A percentile compares a stretch with the other conserved stretches of the same genome.
These are phyloP conservation scores for Aphelenchoides fujianensis DNA, from an alignment of 1,140 invertebrate genomes.

Conservation along the genomic window DNA sequence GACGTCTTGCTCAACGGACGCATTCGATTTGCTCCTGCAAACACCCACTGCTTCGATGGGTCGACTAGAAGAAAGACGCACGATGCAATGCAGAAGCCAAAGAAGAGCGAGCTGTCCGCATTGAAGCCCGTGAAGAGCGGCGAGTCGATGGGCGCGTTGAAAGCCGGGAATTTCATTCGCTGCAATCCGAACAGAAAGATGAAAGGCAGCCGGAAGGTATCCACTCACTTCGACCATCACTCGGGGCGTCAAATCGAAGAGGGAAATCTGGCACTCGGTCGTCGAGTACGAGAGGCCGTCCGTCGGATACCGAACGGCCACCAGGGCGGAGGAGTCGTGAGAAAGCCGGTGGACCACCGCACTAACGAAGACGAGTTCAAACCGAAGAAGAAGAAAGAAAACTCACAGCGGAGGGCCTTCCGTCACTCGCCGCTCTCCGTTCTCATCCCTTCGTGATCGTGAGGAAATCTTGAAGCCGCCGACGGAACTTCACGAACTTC, in stretches of 20 bases:
- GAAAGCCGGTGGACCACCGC: not conserved
- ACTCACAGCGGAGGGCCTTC: too few species aligned
- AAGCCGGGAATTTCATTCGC: constrained; percentile 1
- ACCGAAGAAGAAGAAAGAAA: too few species aligned
- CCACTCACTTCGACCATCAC: not conserved
- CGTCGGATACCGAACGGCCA: not conserved
- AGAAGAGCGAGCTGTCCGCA: not conserved
- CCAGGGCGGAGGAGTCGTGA: not conserved
- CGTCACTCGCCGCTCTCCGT: not conserved
- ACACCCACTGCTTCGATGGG: too few species aligned
- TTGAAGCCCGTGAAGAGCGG: not conserved
- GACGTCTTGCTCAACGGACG: too few species aligned
- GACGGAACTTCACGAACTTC: not conserved
- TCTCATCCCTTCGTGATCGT: not conserved
- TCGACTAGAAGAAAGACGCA: too few species aligned
- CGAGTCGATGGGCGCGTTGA: too few species aligned
- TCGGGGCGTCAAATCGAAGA: not conserved
- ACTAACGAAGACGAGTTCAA: constrained; percentile 1
- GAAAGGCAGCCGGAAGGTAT: not conserved
- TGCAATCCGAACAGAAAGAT: not conserved
- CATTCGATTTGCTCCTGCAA: too few species aligned
- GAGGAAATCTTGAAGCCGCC: not conserved
- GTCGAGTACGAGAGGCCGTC: not conserved
- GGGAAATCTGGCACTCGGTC: not conserved
- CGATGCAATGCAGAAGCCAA: not conserved